Evolutionary conservation across 2,797 vertebrate genomes (phyloP).

Genomic region (Pseudocheirus occidentalis): DNA sequence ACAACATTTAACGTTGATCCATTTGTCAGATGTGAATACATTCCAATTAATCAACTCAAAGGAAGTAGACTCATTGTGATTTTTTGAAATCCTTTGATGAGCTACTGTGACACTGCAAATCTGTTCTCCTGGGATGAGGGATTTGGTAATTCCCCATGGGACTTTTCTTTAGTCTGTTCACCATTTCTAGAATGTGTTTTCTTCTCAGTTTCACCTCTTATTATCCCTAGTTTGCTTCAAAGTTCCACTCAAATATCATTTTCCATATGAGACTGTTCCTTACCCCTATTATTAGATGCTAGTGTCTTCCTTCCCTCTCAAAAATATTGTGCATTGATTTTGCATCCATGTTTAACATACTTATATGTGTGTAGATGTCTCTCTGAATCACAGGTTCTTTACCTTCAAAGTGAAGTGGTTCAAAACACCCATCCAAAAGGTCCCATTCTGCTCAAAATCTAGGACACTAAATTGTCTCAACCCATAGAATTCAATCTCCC

Average conservation of each 20-base stretch:
- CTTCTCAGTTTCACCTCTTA: not conserved
- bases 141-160: not conserved
- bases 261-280: not conserved
- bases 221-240: not conserved
- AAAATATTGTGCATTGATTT: not conserved
- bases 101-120: not conserved
- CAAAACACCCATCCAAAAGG: not conserved
- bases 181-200: not conserved
- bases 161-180: not conserved
- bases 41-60: not conserved
- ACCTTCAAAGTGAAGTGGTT: not conserved
- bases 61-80: not conserved
- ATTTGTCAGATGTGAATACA: not conserved
- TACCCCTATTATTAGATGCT: not conserved
- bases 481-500: not conserved
- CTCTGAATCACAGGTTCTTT: not conserved
- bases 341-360: not conserved
- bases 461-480: not conserved
- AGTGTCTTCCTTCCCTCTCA: not conserved
- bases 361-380: not conserved
- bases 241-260: not conserved
- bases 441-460: not conserved
- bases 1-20: not conserved
- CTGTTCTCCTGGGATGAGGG: not conserved
- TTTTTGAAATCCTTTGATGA: not conserved